These are phyloP conservation scores for Chironomus tepperi DNA, from an alignment of 1,140 invertebrate genomes.

Conservation along the genomic window DNA sequence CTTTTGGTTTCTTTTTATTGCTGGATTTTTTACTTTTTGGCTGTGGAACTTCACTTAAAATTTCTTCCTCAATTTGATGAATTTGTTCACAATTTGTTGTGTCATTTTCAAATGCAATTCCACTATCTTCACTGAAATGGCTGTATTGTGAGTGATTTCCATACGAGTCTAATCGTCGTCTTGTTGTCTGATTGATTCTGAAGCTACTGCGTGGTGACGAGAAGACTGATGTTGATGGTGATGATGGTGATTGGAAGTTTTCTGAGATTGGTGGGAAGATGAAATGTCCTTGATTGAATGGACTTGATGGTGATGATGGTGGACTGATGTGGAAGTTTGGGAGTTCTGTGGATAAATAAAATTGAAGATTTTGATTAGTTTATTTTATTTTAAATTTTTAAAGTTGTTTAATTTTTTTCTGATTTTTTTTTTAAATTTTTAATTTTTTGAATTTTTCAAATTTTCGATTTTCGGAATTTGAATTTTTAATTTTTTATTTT, in stretches of 20 bases:
- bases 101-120: background rate
- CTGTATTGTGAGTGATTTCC: background rate
- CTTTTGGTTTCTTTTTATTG: background rate
- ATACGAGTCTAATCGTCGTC: background rate
- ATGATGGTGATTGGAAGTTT: background rate
- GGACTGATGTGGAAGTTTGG: background rate
- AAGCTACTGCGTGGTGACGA: constrained; percentile 7
- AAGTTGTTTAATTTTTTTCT: too few species aligned
- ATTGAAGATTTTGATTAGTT: background rate
- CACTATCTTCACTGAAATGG: background rate
- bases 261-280: background rate
- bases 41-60: background rate
- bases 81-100: background rate
- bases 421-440: too few species aligned
- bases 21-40: background rate
- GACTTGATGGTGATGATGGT: constrained; percentile 3
- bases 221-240: background rate
- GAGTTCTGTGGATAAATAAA: constrained; percentile 19
- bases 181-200: background rate
- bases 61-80: background rate
- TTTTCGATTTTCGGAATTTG: too few species aligned
- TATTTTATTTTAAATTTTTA: too few species aligned
- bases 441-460: too few species aligned
- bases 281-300: background rate
- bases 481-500: too few species aligned